phyloP scores from a whole-genome alignment of 2,113 vertebrate genomes.

The Quiscalus mexicanus region DNA sequence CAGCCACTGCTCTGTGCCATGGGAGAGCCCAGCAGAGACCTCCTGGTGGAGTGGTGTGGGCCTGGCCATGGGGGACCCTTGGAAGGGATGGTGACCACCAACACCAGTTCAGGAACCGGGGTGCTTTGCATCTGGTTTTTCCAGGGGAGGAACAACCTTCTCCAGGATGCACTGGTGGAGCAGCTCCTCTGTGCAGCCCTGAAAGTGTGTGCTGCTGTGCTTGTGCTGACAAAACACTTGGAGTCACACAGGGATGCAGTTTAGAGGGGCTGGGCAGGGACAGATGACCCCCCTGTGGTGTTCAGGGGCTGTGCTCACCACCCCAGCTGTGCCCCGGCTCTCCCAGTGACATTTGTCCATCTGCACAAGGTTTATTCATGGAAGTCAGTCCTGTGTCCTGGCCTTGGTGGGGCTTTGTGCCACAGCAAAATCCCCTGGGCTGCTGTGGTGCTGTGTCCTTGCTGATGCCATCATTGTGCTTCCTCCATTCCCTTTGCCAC shows the following conservation, averaged over 20 bases:
- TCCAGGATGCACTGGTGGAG: rapidly evolving
- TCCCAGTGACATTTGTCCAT: neutral
- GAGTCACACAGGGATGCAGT: rapidly evolving
- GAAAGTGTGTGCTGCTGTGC: rapidly evolving
- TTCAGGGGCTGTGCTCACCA: neutral
- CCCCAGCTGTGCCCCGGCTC: rapidly evolving
- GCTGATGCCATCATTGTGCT: neutral
- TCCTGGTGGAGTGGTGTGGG: neutral
- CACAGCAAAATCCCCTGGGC: neutral
- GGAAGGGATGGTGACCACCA: too few species aligned
- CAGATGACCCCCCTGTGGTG: rapidly evolving
- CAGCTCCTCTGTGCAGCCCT: neutral
- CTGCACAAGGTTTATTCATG: neutral
- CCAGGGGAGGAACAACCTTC: neutral
- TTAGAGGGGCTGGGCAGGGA: neutral
- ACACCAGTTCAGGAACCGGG: neutral
- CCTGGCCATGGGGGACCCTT: rapidly evolving
- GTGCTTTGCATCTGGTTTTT: neutral
- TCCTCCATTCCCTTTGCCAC: neutral
- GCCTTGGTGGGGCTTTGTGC: neutral
- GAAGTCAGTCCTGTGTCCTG: neutral
- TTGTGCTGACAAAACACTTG: neutral
- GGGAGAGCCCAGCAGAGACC: neutral
- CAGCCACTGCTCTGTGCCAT: neutral
- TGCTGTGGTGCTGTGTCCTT: neutral